Base-by-base conservation (phyloP, 2,113 vertebrate genomes). In the Balaeniceps rex region DNA sequence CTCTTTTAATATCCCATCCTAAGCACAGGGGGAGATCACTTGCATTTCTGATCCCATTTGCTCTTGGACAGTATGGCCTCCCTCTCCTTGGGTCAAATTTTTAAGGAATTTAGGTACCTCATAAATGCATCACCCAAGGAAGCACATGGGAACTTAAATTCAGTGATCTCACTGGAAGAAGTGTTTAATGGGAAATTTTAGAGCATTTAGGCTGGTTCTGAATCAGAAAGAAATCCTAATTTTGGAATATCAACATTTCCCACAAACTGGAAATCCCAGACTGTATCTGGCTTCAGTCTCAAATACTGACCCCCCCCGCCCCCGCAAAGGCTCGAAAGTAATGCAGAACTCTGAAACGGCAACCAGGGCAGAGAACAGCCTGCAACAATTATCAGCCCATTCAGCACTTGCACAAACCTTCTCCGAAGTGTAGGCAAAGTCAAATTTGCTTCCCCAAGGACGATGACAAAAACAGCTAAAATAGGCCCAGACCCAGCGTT, bases 341-440 rank as follows among this genome's bases (percentile, higher is more conserved):
- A 84, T 4, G 4, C 34, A 49, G 69, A 71, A 10, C 64, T 78
- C 57, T 7, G 12, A 14, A 80, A 69, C 3, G 2, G 10, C 55
- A 66, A 9, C 15, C 21, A 28, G 19, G 42, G 60, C 51, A 75
- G 68, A 75, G 60, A 90, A 86, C 55, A 93, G 63, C 72, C 86
- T 93, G 86, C 83, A 95, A 61, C 31, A 15, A 92, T 79, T 88
- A 79, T 15, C 77, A 93, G 52, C 66, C 72, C 26, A 1, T 84
- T 64, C 72, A 87, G 69, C 72, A 64, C 77, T 93, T 64, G 60
- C 46, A 91, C 77, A 93, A 82, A 76, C 87, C 65, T 79, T 8
- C 92, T 55, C 65, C n/a, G 21, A 75, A 87, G 28, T 2, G 3
- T 0, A 64, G 69, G 38, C 29, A 87, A 84, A 89, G 42, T 75